Evolutionary conservation across 2,797 vertebrate species (phyloP), one percentile per base, ranked within the genome.

Genomic region (Apogon hyalosoma): DNA sequence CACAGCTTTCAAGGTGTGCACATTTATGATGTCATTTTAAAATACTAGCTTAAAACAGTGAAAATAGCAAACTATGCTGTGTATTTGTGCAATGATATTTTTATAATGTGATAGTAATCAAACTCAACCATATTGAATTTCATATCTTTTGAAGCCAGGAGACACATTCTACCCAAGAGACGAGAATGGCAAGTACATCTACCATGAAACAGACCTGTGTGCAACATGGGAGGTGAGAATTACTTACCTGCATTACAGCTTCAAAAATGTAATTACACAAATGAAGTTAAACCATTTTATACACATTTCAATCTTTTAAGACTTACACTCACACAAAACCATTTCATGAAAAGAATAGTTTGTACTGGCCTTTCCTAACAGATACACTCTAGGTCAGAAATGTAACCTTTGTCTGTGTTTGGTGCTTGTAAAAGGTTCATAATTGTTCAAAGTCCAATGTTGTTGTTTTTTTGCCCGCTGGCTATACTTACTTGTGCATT

Each of bases 161-260:
- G 94, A 96, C 39, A 75, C 16, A 4, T 50, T 92, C 38, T 92
- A 94, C 64, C 97, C 97, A 21, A 90, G 0, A 80, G 95, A 98
- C 88, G 95, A 95, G 79, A 94, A 93, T 68, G 96, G 95, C 46
- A 95, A 95, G 58, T 15, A 63, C 56, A 63, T 96, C 67, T 98
- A 96, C 69, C 90, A 96, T 28, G 49, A 95, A 45, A 93, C 94
- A 36, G 90, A 98, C 68, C 90, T 98, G 19, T 95, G 96, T 77
- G 95, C 95, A 8, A 98, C 96, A 18, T 99, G 97, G 97, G 96
- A 98, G 95, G 97, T 98, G 86, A 95, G 95, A 51, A 6, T 45
- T 14, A 1, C 11, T 58, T 19, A 50, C 14, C 1, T 62, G 11
- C 9, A 19, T 13, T 49, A n/a, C 36, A 60, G 14, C 12, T 6